Conservation (phyloP, 2,113 vertebrate genomes). For the Lethenteron reissneri region DNA sequence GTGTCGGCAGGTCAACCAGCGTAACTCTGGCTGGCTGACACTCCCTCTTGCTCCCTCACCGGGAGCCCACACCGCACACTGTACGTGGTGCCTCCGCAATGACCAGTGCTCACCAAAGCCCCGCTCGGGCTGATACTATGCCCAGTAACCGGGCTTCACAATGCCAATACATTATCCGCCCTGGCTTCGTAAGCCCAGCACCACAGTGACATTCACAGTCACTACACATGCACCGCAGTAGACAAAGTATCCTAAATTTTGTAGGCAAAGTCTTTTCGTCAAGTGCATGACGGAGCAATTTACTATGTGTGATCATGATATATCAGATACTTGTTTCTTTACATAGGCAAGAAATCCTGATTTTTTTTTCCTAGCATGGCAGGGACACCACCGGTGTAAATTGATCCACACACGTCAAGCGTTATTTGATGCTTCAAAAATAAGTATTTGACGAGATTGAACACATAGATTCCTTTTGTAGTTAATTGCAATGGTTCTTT, state of each 20-base stretch:
- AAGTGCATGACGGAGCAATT: neutral
- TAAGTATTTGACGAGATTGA: conserved; percentile 15
- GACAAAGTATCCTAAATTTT: conserved; percentile 1
- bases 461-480: conserved; percentile 11
- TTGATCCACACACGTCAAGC: neutral
- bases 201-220: too few species aligned
- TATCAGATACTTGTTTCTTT: neutral
- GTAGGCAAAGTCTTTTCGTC: neutral
- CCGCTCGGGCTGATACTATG: too few species aligned
- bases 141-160: too few species aligned
- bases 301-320: neutral
- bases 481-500: conserved; percentile 13
- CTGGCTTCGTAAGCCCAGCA: too few species aligned
- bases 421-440: conserved; percentile 11
- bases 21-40: too few species aligned
- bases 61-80: too few species aligned
- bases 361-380: neutral
- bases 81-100: too few species aligned
- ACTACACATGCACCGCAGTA: neutral
- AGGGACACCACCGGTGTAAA: neutral
- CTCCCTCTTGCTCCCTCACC: too few species aligned
- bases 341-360: neutral
- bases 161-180: too few species aligned
- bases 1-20: too few species aligned
- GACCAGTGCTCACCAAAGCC: too few species aligned